Base-by-base conservation (phyloP, 2,113 vertebrate species). In the Podarcis muralis region DNA sequence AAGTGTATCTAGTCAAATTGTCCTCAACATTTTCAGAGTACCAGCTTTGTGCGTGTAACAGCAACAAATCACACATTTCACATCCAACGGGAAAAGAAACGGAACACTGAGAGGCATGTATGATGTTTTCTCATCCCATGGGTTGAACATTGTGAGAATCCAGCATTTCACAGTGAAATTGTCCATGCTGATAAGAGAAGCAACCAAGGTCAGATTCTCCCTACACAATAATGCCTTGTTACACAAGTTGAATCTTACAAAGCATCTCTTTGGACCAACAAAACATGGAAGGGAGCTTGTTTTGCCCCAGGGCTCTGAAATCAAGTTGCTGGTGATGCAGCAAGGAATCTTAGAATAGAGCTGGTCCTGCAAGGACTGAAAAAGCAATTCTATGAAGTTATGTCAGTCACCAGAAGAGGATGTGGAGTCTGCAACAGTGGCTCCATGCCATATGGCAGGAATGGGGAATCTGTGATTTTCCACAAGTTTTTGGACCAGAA, bases 201-300 rank as follows among this genome's bases (percentile, higher is more conserved):
- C 66, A 90, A 83, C 81, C 59, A 53, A 57, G 85, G 81, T 88
- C 83, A 40, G 6, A 2, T 88, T 88, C 13, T 53, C 92, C 77
- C 43, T 65, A 83, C 43, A 76, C 27, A 8, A 0, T 75, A 8
- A 1, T 83, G 79, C 87, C 15, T 93, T 91, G 88, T 83, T 92
- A 90, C 91, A 91, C 87, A 81, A 91, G 90, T 84, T 91, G 90
- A 90, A 91, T 93, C 89, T 87, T 90, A 74, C 30, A 83, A 83
- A 94, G 81, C 7, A 48, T 94, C 93, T 93, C 93, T 94, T 94
- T 83, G 91, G 92, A 30, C 87, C 82, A 72, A 84, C 93, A 90
- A 83, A 94, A 94, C 91, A 94, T 90, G 84, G 88, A 87, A 88
- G 76, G 89, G 86, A 93, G 89, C 85, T 95, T 94, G 94, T 94